A percentile compares a stretch with the other conserved stretches of the same genome.
These are phyloP conservation scores for Diuraphis noxia DNA, from an alignment of 1,140 invertebrate genomes.

Conservation along the genomic window DNA sequence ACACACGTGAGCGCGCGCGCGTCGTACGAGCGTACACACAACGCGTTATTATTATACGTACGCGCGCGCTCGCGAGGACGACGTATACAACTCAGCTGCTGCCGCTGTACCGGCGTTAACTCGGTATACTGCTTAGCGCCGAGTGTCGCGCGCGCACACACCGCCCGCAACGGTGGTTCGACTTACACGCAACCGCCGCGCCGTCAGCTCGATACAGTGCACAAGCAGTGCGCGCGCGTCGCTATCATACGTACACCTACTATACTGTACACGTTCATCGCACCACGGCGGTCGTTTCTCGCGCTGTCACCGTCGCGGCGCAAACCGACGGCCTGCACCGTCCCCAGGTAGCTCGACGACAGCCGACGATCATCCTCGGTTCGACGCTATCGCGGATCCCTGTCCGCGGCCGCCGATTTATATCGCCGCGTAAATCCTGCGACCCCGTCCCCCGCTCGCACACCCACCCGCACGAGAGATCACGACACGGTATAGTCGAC, in stretches of 20 bases:
- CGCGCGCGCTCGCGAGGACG: neutral
- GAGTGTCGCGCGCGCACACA: neutral
- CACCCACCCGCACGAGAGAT: neutral
- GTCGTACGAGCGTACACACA: neutral
- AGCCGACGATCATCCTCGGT: neutral
- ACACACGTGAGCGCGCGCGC: neutral
- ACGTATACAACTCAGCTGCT: neutral
- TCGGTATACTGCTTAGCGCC: neutral
- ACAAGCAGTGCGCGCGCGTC: neutral
- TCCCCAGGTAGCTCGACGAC: neutral
- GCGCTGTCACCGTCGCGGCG: neutral
- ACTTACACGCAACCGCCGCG: neutral
- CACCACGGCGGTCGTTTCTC: slow-evolving; percentile 10
- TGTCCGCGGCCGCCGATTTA: neutral
- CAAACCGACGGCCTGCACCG: neutral
- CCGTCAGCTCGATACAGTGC: slow-evolving; percentile 5
- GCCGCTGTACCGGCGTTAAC: neutral
- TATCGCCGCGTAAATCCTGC: neutral
- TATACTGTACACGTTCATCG: neutral
- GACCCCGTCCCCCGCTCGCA: neutral
- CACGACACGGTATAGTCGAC: neutral
- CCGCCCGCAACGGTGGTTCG: neutral
- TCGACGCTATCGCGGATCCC: no score
- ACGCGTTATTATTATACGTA: neutral
- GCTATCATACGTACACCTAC: neutral